These are phyloP conservation scores for Phenganax marumi DNA, from an alignment of 92 coral and sea anemone species.

Conservation along the genomic window DNA sequence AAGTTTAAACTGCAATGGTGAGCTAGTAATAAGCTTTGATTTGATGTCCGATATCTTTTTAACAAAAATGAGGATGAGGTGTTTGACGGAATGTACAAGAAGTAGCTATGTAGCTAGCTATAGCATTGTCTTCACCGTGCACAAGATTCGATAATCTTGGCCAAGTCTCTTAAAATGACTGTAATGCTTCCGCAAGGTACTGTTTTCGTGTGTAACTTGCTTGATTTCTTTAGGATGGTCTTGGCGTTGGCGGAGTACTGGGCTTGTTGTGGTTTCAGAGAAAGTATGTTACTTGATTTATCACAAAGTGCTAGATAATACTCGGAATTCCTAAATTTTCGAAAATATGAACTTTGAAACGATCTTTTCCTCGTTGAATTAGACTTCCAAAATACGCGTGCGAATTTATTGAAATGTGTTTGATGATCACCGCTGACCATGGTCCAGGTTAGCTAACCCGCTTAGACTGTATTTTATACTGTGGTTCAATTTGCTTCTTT, in stretches of 20 bases:
- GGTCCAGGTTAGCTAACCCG: constrained; percentile 75
- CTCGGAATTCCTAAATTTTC: no score
- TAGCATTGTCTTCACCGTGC: no score
- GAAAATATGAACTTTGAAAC: neutral
- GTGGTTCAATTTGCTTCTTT: no score
- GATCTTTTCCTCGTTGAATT: neutral
- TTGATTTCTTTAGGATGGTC: constrained; percentile 59
- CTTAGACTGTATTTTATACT: constrained; percentile 1
- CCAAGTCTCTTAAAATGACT: neutral
- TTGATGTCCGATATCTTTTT: no score
- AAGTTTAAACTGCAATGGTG: no score
- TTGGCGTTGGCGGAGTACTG: constrained; percentile 96
- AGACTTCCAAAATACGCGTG: constrained; percentile 89
- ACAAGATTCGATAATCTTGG: no score
- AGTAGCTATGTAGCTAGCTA: no score
- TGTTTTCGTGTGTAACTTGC: neutral
- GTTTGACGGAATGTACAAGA: no score
- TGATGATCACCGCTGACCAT: constrained; percentile 99
- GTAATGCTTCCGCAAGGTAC: neutral
- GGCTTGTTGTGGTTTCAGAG: constrained; percentile 98
- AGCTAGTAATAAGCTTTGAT: no score
- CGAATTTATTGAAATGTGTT: constrained; percentile 95
- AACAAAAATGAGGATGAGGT: no score
- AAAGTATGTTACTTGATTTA: constrained; percentile 52
- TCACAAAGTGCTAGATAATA: no score